Percentiles rank a stretch among this genome's conserved stretches.
These are phyloP conservation scores for Melitaea athalia DNA, from an alignment of 2,888 invertebrate species.

Conservation along the genomic window DNA sequence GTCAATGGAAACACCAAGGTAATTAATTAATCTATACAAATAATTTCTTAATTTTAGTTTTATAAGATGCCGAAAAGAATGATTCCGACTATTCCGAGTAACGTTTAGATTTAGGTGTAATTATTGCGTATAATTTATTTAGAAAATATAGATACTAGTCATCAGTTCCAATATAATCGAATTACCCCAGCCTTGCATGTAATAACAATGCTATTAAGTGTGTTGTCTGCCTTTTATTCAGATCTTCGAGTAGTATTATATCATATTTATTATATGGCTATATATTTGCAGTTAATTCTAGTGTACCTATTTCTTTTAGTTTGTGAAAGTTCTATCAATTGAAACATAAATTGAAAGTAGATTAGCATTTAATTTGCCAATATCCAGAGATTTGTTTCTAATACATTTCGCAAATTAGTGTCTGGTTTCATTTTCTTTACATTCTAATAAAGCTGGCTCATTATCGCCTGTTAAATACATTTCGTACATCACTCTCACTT, in stretches of 20 bases:
- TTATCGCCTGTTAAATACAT: conserved; percentile 51
- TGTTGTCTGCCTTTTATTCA: background rate
- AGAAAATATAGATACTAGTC: background rate
- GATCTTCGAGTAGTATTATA: background rate
- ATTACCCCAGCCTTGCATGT: background rate
- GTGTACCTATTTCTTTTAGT: conserved; percentile 1
- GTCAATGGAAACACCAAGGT: too few species aligned
- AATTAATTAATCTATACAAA: too few species aligned
- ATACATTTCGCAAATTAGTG: conserved; percentile 19
- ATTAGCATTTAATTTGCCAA: conserved; percentile 23
- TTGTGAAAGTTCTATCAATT: conserved; percentile 12
- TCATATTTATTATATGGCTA: background rate
- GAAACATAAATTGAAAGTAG: conserved; percentile 14
- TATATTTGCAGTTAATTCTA: background rate
- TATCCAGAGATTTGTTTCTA: conserved; percentile 19
- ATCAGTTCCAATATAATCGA: background rate
- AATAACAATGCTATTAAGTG: background rate
- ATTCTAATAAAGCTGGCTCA: conserved; percentile 44
- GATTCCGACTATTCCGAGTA: conserved; percentile 20
- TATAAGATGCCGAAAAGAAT: too few species aligned
- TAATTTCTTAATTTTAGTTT: too few species aligned
- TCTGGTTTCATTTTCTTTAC: conserved; percentile 51
- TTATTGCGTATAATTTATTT: conserved; percentile 7
- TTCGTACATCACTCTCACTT: conserved; percentile 58
- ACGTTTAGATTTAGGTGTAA: conserved; percentile 21